These are phyloP conservation scores for Lysandra coridon DNA, from an alignment of 2,888 invertebrate genomes.

Conservation along the genomic window DNA sequence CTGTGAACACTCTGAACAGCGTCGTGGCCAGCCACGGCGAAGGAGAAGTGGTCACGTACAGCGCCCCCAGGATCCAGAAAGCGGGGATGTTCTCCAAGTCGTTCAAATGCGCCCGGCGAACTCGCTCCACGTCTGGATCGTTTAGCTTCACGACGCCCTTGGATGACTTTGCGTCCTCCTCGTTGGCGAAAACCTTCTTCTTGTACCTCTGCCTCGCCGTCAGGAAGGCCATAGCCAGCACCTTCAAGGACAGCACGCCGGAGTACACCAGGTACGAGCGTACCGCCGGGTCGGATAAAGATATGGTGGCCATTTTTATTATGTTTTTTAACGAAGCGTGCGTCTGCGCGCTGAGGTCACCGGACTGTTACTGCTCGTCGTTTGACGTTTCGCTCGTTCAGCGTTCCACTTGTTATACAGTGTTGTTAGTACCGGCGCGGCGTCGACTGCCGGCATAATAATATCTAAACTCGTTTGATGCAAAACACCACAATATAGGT, in stretches of 20 bases:
- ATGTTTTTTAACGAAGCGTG: background rate
- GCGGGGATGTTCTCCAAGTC: constrained; percentile 86
- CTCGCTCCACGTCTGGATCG: constrained; percentile 64
- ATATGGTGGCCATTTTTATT: constrained; percentile 45
- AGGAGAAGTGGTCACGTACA: constrained; percentile 79
- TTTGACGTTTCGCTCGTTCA: background rate
- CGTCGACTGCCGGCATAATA: background rate
- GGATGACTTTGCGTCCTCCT: constrained; percentile 52
- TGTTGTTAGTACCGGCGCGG: background rate
- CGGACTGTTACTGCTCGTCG: background rate
- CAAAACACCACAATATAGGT: background rate
- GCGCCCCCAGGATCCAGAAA: constrained; percentile 75
- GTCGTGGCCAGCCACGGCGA: constrained; percentile 42
- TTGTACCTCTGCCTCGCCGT: constrained; percentile 49
- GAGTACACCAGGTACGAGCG: constrained; percentile 55
- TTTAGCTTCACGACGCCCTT: constrained; percentile 57
- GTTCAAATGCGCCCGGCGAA: constrained; percentile 82
- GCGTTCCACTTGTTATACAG: background rate
- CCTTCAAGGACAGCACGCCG: constrained; percentile 53
- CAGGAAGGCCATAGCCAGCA: constrained; percentile 51
- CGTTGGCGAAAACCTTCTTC: constrained; percentile 61
- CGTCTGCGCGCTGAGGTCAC: constrained; percentile 4
- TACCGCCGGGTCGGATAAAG: constrained; percentile 51
- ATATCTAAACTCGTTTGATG: constrained; percentile 7
- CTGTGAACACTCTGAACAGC: constrained; percentile 65